Percentiles rank a stretch among this genome's conserved stretches.
Evolutionary conservation across 1,140 invertebrate species (phyloP).

Genomic region (Drosophila nannoptera): DNA sequence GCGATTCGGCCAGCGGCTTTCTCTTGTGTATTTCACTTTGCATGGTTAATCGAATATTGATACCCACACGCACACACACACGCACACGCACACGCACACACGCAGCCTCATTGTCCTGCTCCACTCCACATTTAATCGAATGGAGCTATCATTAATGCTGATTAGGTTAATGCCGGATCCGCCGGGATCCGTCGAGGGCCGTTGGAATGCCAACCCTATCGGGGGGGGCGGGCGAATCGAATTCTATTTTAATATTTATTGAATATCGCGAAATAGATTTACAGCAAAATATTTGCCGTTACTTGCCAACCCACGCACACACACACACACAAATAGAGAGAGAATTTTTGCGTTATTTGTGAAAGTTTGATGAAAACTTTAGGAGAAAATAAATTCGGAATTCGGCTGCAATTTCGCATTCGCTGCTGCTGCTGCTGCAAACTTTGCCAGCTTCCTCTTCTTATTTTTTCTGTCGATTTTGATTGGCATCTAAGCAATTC

Average conservation of each 20-base stretch:
- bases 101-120: not conserved
- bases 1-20: too few species aligned
- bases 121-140: constrained; percentile 3
- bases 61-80: constrained; percentile 2
- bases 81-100: not conserved
- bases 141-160: constrained; percentile 36
- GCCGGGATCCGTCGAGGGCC: not conserved
- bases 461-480: constrained; percentile 16
- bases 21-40: constrained; percentile 26
- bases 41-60: constrained; percentile 35
- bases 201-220: too few species aligned
- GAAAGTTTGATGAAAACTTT: constrained; percentile 25
- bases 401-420: constrained; percentile 14
- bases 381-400: constrained; percentile 22
- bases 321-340: too few species aligned
- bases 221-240: not conserved
- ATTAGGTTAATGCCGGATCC: constrained; percentile 26
- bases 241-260: constrained; percentile 41
- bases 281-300: constrained; percentile 2
- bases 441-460: constrained; percentile 8
- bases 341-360: too few species aligned
- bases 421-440: constrained; percentile 8
- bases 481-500: constrained; percentile 27
- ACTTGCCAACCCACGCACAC: not conserved
- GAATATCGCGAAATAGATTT: constrained; percentile 24